Evolutionary conservation across 2,888 invertebrate species (phyloP).

Genomic region (Parascotia fuliginaria): DNA sequence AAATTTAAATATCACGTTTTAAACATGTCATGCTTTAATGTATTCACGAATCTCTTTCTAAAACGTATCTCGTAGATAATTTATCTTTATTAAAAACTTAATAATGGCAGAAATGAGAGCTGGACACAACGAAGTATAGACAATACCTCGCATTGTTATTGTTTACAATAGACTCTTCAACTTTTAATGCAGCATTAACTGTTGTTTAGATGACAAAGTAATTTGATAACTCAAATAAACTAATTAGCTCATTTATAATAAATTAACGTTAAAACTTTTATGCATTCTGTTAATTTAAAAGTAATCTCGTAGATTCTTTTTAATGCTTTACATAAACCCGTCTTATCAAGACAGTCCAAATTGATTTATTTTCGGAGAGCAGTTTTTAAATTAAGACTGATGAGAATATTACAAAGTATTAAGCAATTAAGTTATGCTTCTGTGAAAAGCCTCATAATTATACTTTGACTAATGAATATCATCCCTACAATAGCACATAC

Average conservation of each 20-base stretch:
- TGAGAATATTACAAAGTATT: no score
- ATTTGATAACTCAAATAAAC: slow-evolving; percentile 38
- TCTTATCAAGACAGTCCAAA: no score
- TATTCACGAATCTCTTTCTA: slow-evolving; percentile 29
- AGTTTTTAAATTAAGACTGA: no score
- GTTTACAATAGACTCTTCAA: slow-evolving; percentile 37
- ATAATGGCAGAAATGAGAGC: slow-evolving; percentile 53
- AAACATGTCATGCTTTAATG: slow-evolving; percentile 15
- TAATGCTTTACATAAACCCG: no score
- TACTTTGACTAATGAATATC: no score
- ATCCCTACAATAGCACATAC: background rate
- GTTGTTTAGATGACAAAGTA: slow-evolving; percentile 36
- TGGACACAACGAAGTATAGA: slow-evolving; percentile 44
- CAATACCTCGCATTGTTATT: slow-evolving; percentile 52
- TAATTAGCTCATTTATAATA: slow-evolving; percentile 14
- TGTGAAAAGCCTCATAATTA: no score
- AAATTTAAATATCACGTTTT: slow-evolving; percentile 4
- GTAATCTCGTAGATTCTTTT: slow-evolving; percentile 5
- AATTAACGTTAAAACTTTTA: slow-evolving; percentile 23
- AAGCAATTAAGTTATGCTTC: no score
- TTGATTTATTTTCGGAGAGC: no score
- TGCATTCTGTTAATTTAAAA: slow-evolving; percentile 10
- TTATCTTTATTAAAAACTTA: slow-evolving; percentile 59
- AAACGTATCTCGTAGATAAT: slow-evolving; percentile 52
- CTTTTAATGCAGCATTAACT: slow-evolving; percentile 37